A percentile compares a stretch with the other conserved stretches of the same genome.
Evolutionary conservation across 2,797 vertebrate genomes (phyloP).

Genomic region (Neostethus bicornis): DNA sequence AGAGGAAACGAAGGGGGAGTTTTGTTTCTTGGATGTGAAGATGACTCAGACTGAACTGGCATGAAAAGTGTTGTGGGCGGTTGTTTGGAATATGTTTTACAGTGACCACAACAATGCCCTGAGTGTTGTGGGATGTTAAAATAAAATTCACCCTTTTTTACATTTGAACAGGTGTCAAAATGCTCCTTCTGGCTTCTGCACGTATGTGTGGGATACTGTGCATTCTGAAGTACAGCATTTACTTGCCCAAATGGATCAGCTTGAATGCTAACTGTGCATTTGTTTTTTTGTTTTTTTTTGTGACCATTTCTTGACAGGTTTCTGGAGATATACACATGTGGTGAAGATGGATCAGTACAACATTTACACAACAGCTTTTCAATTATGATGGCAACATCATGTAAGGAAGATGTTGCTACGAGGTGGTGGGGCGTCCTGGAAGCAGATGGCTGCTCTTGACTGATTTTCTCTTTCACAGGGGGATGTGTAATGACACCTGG

Average conservation of each 20-base stretch:
- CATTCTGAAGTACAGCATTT: constrained; percentile 44
- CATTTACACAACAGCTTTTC: constrained; percentile 6
- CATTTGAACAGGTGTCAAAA: constrained; percentile 69
- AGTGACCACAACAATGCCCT: constrained; percentile 65
- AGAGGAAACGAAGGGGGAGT: constrained; percentile 36
- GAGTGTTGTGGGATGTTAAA: constrained; percentile 68
- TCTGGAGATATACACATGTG: constrained; percentile 5
- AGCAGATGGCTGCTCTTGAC: constrained; percentile 40
- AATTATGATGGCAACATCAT: constrained; percentile 33
- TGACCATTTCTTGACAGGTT: constrained; percentile 9
- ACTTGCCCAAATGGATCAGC: constrained; percentile 50
- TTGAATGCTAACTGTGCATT: constrained; percentile 46
- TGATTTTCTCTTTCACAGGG: constrained; percentile 40
- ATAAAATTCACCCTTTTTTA: constrained; percentile 65
- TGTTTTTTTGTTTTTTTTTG: constrained; percentile 14
- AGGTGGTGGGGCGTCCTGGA: constrained; percentile 29
- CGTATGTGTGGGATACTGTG: constrained; percentile 57
- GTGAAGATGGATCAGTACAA: constrained; percentile 1
- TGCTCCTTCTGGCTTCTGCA: constrained; percentile 41
- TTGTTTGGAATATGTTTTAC: constrained; percentile 71
- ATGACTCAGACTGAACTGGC: constrained; percentile 65
- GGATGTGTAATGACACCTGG: constrained; percentile 55
- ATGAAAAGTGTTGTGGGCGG: constrained; percentile 57
- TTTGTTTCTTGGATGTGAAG: constrained; percentile 61
- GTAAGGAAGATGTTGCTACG: constrained; percentile 25